Evolutionary conservation across 37 sponge, comb jelly and placozoan species (phyloP).

Genomic region (Spongilla lacustris): DNA sequence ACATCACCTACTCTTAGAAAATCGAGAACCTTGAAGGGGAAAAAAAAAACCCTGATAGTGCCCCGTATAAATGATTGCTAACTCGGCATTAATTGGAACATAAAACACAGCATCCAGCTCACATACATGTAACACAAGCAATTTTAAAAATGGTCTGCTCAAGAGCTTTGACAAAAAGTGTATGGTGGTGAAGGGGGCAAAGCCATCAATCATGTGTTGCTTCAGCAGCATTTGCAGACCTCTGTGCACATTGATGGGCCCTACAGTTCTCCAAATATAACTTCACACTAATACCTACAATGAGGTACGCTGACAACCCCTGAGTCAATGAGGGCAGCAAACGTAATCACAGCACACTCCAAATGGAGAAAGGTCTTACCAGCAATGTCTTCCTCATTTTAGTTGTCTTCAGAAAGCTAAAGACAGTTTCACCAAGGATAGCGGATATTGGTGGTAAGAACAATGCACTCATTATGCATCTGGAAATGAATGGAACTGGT

Average conservation of each 20-base stretch:
- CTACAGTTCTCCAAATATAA: conserved; percentile 38
- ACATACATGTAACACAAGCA: not conserved
- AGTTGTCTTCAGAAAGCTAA: conserved; percentile 9
- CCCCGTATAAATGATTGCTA: not conserved
- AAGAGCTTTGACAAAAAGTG: too few relatives aligned
- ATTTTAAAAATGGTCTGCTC: not conserved
- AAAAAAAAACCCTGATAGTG: too few relatives aligned
- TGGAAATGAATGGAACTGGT: conserved; percentile 39
- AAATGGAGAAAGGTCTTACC: conserved; percentile 24
- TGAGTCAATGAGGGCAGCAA: conserved; percentile 1
- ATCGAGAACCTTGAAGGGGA: too few relatives aligned
- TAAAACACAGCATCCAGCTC: too few relatives aligned
- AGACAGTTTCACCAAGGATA: conserved; percentile 20
- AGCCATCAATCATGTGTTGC: too few relatives aligned
- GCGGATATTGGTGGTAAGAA: conserved; percentile 41
- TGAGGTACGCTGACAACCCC: conserved; percentile 46
- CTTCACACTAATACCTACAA: conserved; percentile 38
- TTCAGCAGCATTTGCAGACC: not conserved
- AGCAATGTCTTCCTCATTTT: conserved; percentile 47
- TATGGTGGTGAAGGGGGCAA: too few relatives aligned
- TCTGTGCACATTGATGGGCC: not conserved
- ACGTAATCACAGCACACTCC: not conserved
- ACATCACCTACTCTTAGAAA: too few relatives aligned
- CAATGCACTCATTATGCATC: conserved; percentile 47
- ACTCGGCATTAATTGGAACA: not conserved